phyloP scores from a whole-genome alignment of 2,797 vertebrate species.

The Anguilla anguilla region DNA sequence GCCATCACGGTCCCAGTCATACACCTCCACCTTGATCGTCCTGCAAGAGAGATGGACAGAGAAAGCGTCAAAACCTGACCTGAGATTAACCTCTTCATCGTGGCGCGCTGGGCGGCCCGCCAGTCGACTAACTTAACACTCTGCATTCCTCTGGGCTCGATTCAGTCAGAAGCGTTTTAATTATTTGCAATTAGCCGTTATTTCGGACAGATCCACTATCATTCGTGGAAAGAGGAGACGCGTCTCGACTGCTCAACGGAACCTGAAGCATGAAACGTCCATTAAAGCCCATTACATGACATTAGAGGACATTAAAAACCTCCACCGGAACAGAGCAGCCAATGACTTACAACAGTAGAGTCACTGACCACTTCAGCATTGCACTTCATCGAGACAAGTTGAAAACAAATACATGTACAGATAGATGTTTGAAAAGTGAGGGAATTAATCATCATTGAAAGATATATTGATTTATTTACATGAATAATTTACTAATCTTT shows the following conservation, averaged over 20 bases:
- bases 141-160: neutral
- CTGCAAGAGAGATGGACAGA: conserved; percentile 62
- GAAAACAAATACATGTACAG: neutral
- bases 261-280: neutral
- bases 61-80: neutral
- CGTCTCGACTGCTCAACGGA: neutral
- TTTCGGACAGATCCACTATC: neutral
- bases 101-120: neutral
- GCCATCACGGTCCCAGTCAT: conserved; percentile 94
- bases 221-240: neutral
- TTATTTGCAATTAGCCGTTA: neutral
- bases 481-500: neutral
- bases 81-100: neutral
- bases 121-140: neutral
- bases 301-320: neutral
- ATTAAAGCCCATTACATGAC: conserved; percentile 1
- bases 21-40: conserved; percentile 95
- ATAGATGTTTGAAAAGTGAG: neutral
- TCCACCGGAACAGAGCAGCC: neutral
- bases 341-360: neutral
- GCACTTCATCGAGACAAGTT: neutral
- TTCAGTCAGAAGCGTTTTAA: neutral
- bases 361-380: neutral
- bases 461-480: neutral
- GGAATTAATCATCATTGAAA: neutral